A percentile compares a stretch with the other conserved stretches of the same genome.
phyloP scores from a whole-genome alignment of 2,888 invertebrate genomes.

The Heliconius cydno region DNA sequence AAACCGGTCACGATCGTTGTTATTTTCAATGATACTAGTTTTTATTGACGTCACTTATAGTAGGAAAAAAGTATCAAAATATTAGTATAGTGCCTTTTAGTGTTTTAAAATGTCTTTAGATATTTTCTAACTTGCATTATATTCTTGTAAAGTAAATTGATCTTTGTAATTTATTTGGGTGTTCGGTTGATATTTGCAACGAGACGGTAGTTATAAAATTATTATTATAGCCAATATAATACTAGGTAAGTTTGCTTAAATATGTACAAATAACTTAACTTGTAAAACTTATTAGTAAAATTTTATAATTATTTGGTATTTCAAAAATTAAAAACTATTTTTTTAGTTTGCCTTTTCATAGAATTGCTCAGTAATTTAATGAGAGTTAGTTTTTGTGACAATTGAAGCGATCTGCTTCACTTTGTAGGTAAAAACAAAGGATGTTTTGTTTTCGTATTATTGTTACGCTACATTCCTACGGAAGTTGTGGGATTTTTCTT shows the following conservation, averaged over 20 bases:
- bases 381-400: background rate
- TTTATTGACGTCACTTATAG: background rate
- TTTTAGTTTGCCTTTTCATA: too few relatives aligned
- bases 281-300: too few relatives aligned
- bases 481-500: background rate
- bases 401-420: background rate
- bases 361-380: background rate
- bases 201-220: too few relatives aligned
- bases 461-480: background rate
- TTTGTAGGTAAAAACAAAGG: background rate
- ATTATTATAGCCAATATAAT: too few relatives aligned
- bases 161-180: too few relatives aligned
- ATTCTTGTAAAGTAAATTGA: background rate
- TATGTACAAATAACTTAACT: background rate
- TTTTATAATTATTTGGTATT: too few relatives aligned
- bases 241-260: background rate
- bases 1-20: constrained; percentile 45
- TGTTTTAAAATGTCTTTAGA: background rate
- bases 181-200: too few relatives aligned
- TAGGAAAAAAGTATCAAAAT: constrained; percentile 3
- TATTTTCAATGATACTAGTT: constrained; percentile 32
- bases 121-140: background rate
- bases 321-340: too few relatives aligned
- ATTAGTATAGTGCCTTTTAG: background rate
- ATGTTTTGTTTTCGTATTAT: background rate